Evolutionary conservation across 2,113 vertebrate species (phyloP), one percentile per base, ranked within the genome.

Genomic region (Calonectris borealis): DNA sequence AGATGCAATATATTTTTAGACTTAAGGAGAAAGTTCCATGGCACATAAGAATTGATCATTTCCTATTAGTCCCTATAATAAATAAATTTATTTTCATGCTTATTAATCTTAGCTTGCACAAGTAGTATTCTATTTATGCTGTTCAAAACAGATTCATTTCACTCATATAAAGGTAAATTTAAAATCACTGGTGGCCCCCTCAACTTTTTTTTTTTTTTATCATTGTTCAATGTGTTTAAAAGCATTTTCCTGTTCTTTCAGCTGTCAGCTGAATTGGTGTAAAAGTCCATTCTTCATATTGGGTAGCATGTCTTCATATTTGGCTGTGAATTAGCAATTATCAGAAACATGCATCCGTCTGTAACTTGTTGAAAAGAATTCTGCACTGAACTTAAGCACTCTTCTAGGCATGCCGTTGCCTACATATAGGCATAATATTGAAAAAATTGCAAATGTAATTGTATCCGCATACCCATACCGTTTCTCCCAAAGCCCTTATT

Each of bases 281-380:
- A 61, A 48, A 88, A 95, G 72, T 42, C 36, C 22, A 46, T 83
- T 91, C 49, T 83, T 88, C 44, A 7, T 77, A 7, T 10, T 73
- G 80, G 54, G 17, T 66, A 42, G 46, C 1, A 2, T 25, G 48
- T 68, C 31, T 60, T 61, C 40, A 8, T 55, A 44, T 92, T 88
- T 95, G 52, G 13, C 36, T 84, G 40, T 85, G 62, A 70, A 75
- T 81, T 88, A 55, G n/a, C 48, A 94, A 48, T 51, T 92, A 79
- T 65, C 87, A 66, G 51, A 60, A 87, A 66, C 8, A 5, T 46
- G 40, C 60, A 51, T 93, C 29, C 78, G 70, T n/a, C 58, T 86
- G 69, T 65, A 62, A 94, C 60, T 77, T 93, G 34, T 94, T 85
- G 90, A 48, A 60, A 94, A 85, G 31, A 79, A 93, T 91, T 73